Evolutionary conservation across 1,140 invertebrate genomes (phyloP), one percentile per base, ranked within the genome.

Genomic region (Pomacea maculata): DNA sequence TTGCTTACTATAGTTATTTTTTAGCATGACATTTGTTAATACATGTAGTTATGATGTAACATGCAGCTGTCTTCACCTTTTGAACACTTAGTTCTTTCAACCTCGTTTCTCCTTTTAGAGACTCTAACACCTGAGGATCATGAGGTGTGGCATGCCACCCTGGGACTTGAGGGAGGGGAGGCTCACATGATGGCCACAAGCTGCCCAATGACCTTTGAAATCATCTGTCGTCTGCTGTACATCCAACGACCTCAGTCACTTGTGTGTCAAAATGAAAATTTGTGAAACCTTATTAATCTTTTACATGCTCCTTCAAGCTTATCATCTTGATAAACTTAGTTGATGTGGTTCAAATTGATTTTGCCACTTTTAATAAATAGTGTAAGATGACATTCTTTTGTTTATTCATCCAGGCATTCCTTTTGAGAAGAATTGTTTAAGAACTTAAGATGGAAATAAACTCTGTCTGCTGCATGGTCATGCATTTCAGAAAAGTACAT

Each of bases 151-250:
- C 86, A 87, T 75, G 77, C 80, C 63, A 80, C 84, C 7, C 82
- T 87, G 65, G 86, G 83, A 45, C 68, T 78, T 29, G 84, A 85
- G 21, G 73, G 75, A 15, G 79, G 78, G 19, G 80, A 78, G 15
- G 82, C 82, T 67, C 79, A 82, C 9, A 74, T 81, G 71, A 25
- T 15, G 81, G 74, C 19, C 75, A 68, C 74, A 80, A 82, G 67
- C 1, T 73, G 75, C 55, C 78, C 85, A 4, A 70, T 83, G 25
- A 82, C 81, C 71, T 87, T 87, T 87, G 86, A 87, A 52, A 82
- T 85, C 73, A 82, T 85, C 25, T 87, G 86, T 79, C 81, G 86
- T 61, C 75, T 87, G 17, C 68, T 87, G 65, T 85, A 82, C 19
- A 65, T 79, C 17, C 79, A 84, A 14, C 64, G 83, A 3, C 86